These are phyloP conservation scores for Pollenia angustigena DNA, from an alignment of 2,888 invertebrate genomes.

Conservation along the genomic window DNA sequence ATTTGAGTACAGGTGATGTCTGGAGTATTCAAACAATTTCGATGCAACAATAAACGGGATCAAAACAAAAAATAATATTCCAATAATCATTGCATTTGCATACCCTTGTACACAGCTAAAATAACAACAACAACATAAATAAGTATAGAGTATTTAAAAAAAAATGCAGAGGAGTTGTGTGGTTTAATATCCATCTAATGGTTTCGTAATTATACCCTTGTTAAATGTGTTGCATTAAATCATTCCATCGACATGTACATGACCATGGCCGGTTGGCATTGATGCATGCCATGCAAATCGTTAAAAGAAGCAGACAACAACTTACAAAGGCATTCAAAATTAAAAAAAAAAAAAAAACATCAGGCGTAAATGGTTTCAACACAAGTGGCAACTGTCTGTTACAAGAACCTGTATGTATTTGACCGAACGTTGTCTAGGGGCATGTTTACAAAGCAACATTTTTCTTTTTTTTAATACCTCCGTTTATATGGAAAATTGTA, in stretches of 20 bases:
- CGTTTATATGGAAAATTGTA: conserved; percentile 11
- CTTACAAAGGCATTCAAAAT: neutral
- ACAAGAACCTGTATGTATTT: conserved; percentile 42
- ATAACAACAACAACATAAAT: neutral
- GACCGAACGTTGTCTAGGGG: neutral
- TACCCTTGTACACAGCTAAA: conserved; percentile 32
- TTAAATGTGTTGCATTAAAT: conserved; percentile 77
- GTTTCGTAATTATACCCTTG: conserved; percentile 80
- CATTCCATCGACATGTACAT: conserved; percentile 73
- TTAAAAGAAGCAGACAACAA: conserved; percentile 31
- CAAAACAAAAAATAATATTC: conserved; percentile 48
- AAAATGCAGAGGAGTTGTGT: conserved; percentile 54
- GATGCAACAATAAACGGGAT: neutral
- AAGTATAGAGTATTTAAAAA: conserved; percentile 11
- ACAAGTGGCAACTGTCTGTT: conserved; percentile 29
- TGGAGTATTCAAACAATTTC: neutral
- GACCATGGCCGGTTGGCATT: conserved; percentile 59
- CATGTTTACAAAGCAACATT: conserved; percentile 1
- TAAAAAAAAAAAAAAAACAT: neutral
- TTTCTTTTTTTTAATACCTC: neutral
- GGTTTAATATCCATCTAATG: conserved; percentile 78
- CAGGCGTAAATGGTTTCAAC: conserved; percentile 53
- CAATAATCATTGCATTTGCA: conserved; percentile 65
- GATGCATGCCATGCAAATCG: conserved; percentile 51
- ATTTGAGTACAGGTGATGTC: conserved; percentile 21